Conservation (phyloP, 2,888 invertebrate genomes). For the Embidobia sp. region DNA sequence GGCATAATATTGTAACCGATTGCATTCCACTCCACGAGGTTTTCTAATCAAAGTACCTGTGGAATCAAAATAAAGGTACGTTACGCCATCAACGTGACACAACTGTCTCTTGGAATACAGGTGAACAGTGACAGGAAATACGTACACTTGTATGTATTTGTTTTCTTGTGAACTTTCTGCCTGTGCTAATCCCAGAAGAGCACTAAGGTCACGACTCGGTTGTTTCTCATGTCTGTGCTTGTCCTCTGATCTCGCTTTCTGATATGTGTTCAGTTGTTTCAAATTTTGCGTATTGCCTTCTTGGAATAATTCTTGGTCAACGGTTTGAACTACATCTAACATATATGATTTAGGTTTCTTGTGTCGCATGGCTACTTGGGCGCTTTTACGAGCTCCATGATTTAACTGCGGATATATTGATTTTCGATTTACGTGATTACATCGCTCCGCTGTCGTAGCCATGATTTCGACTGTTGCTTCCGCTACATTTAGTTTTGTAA, state of each 20-base stretch:
- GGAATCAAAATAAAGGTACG: conserved; percentile 16
- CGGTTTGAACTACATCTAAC: too few relatives aligned
- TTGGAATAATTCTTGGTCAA: neutral
- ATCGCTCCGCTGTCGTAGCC: too few relatives aligned
- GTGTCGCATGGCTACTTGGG: too few relatives aligned
- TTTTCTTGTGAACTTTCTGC: neutral
- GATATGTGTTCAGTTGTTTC: neutral
- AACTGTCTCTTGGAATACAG: conserved; percentile 4
- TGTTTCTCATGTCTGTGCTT: neutral
- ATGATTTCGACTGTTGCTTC: too few relatives aligned
- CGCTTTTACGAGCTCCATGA: too few relatives aligned
- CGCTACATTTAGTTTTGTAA: too few relatives aligned
- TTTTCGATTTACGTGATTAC: too few relatives aligned
- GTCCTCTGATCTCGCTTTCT: neutral
- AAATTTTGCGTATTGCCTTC: conserved; percentile 3
- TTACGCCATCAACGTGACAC: neutral
- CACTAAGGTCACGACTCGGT: neutral
- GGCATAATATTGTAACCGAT: conserved; percentile 6
- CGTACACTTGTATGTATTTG: conserved; percentile 1
- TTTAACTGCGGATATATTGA: too few relatives aligned
- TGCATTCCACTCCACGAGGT: conserved; percentile 9
- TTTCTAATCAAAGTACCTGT: conserved; percentile 10
- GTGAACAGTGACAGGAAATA: neutral
- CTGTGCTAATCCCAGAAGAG: neutral
- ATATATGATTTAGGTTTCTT: too few relatives aligned